phyloP scores from a whole-genome alignment of 2,113 vertebrate species.

The Ictalurus furcatus region DNA sequence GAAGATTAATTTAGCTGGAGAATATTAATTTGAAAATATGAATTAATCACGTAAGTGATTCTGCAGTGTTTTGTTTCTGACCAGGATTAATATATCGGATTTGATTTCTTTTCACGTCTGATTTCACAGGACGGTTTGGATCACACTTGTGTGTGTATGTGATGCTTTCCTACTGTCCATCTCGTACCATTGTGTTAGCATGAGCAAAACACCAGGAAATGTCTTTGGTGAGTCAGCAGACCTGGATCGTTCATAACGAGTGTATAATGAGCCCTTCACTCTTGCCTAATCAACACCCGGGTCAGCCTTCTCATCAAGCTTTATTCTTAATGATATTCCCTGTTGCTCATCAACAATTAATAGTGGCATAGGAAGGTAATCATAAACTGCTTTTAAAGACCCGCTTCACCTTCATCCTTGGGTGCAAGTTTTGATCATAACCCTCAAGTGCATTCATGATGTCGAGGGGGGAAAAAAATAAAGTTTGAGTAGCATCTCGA shows the following conservation, averaged over 20 bases:
- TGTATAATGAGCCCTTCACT: constrained; percentile 36
- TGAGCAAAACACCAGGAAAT: neutral
- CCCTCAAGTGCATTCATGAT: neutral
- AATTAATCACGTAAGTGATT: too few relatives aligned
- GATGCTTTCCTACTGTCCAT: neutral
- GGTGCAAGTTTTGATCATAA: neutral
- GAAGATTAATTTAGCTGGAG: neutral
- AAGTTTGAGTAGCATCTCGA: neutral
- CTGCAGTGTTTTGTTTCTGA: neutral
- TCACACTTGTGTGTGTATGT: neutral
- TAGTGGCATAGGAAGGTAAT: neutral
- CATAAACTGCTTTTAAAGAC: neutral
- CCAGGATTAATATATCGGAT: neutral
- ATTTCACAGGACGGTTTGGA: neutral
- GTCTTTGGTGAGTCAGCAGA: neutral
- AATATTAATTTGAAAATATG: neutral
- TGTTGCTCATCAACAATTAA: constrained; percentile 5
- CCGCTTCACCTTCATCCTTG: neutral
- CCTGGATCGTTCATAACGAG: constrained; percentile 38
- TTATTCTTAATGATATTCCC: constrained; percentile 14
- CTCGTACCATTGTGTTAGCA: neutral
- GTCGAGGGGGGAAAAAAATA: neutral
- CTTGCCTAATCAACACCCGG: constrained; percentile 39
- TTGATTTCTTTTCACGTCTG: neutral
- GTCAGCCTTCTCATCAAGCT: constrained; percentile 32